A percentile compares a stretch with the other conserved stretches of the same genome.
Evolutionary conservation across 23 tunicate genomes (phyloP).

Genomic region (Oikopleura vanhoeffeni): DNA sequence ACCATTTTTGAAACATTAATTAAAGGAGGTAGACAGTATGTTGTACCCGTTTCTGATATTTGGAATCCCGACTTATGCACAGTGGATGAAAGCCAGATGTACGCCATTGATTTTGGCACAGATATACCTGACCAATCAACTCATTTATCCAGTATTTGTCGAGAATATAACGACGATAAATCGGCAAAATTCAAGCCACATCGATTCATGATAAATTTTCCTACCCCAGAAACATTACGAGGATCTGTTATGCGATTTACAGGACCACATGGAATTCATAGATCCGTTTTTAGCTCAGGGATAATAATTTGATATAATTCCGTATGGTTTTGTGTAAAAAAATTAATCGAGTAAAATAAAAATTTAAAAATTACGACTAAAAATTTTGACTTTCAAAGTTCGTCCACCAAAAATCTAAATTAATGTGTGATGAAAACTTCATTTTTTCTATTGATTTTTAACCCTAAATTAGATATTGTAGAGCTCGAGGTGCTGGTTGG

Average conservation of each 20-base stretch:
- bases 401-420: no score
- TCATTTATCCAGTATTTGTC: background rate
- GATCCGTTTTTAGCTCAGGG: no score
- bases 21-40: background rate
- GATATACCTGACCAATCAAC: background rate
- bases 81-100: background rate
- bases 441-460: no score
- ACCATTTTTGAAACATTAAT: no score
- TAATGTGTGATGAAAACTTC: no score
- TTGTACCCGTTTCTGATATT: background rate
- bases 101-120: background rate
- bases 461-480: background rate
- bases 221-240: conserved; percentile 32
- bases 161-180: background rate
- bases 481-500: background rate
- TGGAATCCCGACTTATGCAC: background rate
- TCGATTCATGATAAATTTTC: conserved; percentile 40
- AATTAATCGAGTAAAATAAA: no score
- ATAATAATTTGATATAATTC: no score
- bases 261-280: conserved; percentile 19
- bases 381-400: no score
- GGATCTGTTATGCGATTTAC: conserved; percentile 22
- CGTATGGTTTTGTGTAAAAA: no score
- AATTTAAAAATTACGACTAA: no score
- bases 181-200: conserved; percentile 18